These are phyloP conservation scores for Nesogale talazaci DNA, from an alignment of 2,113 vertebrate genomes.

Conservation along the genomic window DNA sequence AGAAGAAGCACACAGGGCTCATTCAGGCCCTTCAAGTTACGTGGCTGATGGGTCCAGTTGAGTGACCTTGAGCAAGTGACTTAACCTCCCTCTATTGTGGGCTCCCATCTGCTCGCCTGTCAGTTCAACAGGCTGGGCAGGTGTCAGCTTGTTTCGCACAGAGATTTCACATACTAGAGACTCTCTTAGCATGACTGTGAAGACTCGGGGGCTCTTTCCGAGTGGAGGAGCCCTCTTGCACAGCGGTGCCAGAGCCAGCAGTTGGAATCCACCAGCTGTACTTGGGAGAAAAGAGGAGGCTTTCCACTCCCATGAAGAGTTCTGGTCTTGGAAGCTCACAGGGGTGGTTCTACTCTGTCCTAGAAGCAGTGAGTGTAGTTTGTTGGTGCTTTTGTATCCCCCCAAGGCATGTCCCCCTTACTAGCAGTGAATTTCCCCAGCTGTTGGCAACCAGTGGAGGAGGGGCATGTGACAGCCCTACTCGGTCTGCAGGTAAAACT, in stretches of 20 bases:
- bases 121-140: not conserved
- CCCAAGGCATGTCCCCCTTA: not conserved
- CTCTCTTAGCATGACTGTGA: not conserved
- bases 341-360: too few species aligned
- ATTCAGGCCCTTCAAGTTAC: constrained; percentile 6
- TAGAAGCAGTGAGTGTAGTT: too few species aligned
- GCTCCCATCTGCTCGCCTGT: not conserved
- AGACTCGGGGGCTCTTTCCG: not conserved
- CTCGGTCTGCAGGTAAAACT: not conserved
- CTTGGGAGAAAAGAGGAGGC: too few species aligned
- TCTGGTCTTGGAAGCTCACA: too few species aligned
- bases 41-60: not conserved
- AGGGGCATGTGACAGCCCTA: not conserved
- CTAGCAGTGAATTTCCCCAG: not conserved
- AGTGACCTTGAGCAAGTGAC: not conserved
- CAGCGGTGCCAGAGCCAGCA: too few species aligned
- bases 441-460: not conserved
- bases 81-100: too few species aligned
- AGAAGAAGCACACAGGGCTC: not conserved
- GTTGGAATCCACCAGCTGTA: too few species aligned
- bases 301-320: too few species aligned
- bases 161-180: not conserved
- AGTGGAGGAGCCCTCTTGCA: not conserved
- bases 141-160: constrained; percentile 5
- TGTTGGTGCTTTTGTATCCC: too few species aligned